Conservation (phyloP, 1,140 invertebrate species). For the Plectrocnemia conspersa region DNA sequence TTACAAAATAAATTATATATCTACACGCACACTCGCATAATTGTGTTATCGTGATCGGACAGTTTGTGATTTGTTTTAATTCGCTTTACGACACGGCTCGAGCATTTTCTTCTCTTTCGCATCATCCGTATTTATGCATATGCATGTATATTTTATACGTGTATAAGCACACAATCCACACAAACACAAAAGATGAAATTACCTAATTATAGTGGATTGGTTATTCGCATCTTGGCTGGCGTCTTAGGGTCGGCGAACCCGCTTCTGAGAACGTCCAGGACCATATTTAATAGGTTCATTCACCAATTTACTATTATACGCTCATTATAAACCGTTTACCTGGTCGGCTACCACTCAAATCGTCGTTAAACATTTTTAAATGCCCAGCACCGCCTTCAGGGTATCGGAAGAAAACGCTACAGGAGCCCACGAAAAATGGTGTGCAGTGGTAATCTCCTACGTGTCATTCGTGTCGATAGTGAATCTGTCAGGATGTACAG, state of each 20-base stretch:
- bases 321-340: constrained; percentile 15
- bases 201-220: neutral
- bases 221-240: neutral
- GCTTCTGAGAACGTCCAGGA: constrained; percentile 12
- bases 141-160: too few relatives aligned
- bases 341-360: constrained; percentile 9
- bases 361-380: neutral
- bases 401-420: neutral
- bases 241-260: constrained; percentile 9
- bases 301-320: constrained; percentile 16
- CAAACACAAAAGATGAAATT: neutral
- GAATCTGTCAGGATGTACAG: too few relatives aligned
- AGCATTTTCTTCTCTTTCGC: too few relatives aligned
- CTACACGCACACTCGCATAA: too few relatives aligned
- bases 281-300: constrained; percentile 14
- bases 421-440: too few relatives aligned
- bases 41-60: too few relatives aligned
- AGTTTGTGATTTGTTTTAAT: too few relatives aligned
- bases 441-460: too few relatives aligned
- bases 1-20: too few relatives aligned
- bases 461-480: too few relatives aligned
- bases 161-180: neutral
- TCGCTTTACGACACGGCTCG: too few relatives aligned
- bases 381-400: neutral
- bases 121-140: too few relatives aligned